These are phyloP conservation scores for Heliconius aoede DNA, from an alignment of 2,888 invertebrate species.

Conservation along the genomic window DNA sequence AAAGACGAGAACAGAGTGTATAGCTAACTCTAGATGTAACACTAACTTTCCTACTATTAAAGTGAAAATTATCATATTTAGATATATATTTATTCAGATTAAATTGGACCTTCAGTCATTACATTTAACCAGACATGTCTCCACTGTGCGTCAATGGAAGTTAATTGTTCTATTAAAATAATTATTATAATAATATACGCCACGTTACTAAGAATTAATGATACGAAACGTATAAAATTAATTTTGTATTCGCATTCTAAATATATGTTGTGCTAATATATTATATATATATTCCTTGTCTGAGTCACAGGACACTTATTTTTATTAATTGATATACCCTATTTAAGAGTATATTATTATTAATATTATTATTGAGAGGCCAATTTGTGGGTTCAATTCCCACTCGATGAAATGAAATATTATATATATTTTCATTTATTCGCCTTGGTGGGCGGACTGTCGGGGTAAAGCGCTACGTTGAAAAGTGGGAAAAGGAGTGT, in stretches of 20 bases:
- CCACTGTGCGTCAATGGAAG: neutral
- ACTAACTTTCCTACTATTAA: neutral
- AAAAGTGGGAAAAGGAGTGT: too few species aligned
- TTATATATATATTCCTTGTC: neutral
- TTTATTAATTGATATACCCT: neutral
- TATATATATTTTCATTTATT: too few species aligned
- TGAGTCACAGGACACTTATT: neutral
- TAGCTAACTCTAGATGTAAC: too few species aligned
- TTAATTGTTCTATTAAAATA: neutral
- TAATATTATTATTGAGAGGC: too few species aligned
- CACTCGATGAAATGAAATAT: too few species aligned
- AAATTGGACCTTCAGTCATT: neutral
- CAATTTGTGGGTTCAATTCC: too few species aligned
- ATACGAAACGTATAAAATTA: too few species aligned
- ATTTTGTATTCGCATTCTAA: neutral
- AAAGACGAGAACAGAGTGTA: too few species aligned
- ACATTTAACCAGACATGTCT: neutral
- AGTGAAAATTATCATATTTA: neutral
- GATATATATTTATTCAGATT: neutral
- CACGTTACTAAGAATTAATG: neutral
- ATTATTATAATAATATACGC: slow-evolving; percentile 1
- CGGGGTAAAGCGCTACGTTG: too few species aligned
- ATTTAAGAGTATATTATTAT: too few species aligned
- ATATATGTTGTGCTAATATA: neutral
- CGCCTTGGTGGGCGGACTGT: too few species aligned